Base-by-base conservation (phyloP, 2,888 invertebrate genomes). In the Apantesis nais region DNA sequence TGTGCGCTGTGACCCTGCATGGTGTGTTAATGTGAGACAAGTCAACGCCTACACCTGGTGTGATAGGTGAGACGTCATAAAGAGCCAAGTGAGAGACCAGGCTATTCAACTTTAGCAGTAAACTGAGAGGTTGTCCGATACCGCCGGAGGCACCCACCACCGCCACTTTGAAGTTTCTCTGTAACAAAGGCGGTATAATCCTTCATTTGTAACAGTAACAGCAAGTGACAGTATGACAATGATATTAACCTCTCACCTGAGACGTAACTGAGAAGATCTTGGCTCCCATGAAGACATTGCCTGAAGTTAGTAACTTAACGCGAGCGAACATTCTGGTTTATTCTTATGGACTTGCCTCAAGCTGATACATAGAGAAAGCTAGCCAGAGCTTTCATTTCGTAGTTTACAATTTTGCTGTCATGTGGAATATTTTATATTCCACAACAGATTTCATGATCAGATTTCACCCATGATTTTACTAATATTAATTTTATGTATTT, bases 61-160 rank as follows among this genome's bases (percentile, higher is more conserved):
- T 99, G 48, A 98, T 98, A 1, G 92, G 92, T 44, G 93, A 92
- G 87, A 99, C 97, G 95, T 99, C 99, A 88, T 98, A 99, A 41
- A 99, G 95, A 0, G 98, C 96, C 81, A 99, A 95, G 83, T 97
- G 96, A 44, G 97, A 97, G 63, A 99, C 96, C 78, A 98, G 92
- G 19, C 98, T 98, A 86, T 98, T 98, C 84, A 97, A 97, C 95
- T 99, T 99, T 82, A 99, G 94, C 62, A 99, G 96, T 77, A 99
- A 96, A 19, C 99, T 97, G 83, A 99, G 92, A 14, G 99, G 99
- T 93, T 99, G 99, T 7, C 99, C 99, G 89, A 99, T 99, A 70
- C 99, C 99, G 75, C 99, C 99, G 83, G 98, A 96, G 1, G 99
- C 99, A 69, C 99, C 99, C 90, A 99, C 97, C 75, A 99, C 99